Conservation (phyloP, 2,113 vertebrate species). For the Hyperopisus bebe region DNA sequence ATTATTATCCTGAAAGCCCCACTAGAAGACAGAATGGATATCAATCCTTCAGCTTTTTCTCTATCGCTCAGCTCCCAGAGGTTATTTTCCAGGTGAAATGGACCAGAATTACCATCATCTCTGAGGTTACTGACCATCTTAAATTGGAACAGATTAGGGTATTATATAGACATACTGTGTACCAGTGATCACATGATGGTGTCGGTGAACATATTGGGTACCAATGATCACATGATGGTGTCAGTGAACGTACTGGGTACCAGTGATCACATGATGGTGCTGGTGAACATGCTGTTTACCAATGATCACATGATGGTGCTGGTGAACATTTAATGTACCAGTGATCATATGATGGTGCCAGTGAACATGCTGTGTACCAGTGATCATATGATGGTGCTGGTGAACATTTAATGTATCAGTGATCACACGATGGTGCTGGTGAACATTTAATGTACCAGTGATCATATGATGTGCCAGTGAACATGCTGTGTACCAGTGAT, state of each 20-base stretch:
- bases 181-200: background rate
- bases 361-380: background rate
- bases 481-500: background rate
- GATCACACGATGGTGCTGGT: background rate
- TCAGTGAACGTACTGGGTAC: too few species aligned
- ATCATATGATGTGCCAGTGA: background rate
- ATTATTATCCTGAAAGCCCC: background rate
- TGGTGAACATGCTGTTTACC: background rate
- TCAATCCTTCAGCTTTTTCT: background rate
- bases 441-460: too few species aligned
- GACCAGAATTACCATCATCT: background rate
- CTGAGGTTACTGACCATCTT: background rate
- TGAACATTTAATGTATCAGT: background rate
- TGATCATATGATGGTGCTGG: background rate
- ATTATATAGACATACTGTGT: background rate
- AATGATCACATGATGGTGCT: background rate
- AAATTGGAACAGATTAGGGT: background rate
- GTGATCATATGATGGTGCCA: background rate
- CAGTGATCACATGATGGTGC: background rate
- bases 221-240: too few species aligned
- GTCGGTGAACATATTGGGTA: background rate
- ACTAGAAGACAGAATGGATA: background rate
- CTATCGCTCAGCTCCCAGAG: background rate
- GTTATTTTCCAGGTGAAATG: background rate
- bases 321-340: background rate